A percentile compares a stretch with the other conserved stretches of the same genome.
Evolutionary conservation across 2,113 vertebrate genomes (phyloP).

Genomic region (Ondatra zibethicus): DNA sequence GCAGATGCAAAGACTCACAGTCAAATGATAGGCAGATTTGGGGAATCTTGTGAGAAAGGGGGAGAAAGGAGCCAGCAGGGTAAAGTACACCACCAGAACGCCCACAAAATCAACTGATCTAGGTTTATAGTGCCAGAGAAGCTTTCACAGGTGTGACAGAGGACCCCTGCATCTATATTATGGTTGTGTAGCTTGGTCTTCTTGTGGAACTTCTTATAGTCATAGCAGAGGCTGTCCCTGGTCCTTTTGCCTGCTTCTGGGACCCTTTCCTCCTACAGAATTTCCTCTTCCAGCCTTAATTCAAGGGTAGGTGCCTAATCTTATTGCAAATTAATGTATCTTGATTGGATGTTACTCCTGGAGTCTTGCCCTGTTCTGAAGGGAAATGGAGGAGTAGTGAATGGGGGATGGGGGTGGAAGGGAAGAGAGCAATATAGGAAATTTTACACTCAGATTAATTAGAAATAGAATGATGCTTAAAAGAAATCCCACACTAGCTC

Average conservation of each 20-base stretch:
- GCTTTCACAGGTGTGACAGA: not conserved
- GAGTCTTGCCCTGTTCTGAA: not conserved
- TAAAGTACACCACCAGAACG: not conserved
- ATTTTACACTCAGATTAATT: not conserved
- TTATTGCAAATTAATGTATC: not conserved
- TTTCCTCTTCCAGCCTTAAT: not conserved
- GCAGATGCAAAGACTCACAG: not conserved
- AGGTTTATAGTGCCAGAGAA: not conserved
- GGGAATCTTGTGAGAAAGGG: not conserved
- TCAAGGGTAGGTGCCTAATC: not conserved
- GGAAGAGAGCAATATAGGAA: not conserved
- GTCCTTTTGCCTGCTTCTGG: not conserved
- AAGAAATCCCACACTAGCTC: too few species aligned
- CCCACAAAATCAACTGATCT: not conserved
- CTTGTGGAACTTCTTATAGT: not conserved
- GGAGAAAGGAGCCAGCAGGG: not conserved
- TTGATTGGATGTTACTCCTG: not conserved
- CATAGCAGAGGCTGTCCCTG: not conserved
- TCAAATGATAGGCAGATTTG: not conserved
- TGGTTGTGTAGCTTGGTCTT: not conserved
- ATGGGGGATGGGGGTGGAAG: too few species aligned
- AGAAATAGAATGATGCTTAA: not conserved
- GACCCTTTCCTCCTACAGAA: not conserved
- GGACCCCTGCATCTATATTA: not conserved
- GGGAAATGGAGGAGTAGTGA: not conserved